phyloP scores from a whole-genome alignment of 2,797 vertebrate genomes.

The Perodicticus potto region DNA sequence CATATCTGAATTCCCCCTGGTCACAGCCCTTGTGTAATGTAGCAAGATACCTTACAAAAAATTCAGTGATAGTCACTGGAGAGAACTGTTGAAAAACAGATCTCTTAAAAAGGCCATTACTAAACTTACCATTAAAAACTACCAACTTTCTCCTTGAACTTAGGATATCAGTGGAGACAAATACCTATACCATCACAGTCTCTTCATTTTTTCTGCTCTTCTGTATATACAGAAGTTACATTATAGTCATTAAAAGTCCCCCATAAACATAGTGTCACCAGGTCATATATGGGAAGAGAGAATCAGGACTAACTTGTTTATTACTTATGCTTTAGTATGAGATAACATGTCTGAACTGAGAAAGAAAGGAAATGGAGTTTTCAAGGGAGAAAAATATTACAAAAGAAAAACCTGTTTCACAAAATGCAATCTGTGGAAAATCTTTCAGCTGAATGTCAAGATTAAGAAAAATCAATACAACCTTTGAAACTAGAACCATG shows the following conservation, averaged over 20 bases:
- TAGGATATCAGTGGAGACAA: constrained; percentile 9
- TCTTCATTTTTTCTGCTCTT: not conserved
- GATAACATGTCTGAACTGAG: constrained; percentile 55
- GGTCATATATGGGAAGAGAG: not conserved
- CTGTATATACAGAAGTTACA: constrained; percentile 28
- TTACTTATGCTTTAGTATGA: constrained; percentile 24
- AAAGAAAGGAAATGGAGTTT: constrained; percentile 66
- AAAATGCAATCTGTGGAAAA: constrained; percentile 76
- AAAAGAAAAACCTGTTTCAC: constrained; percentile 72
- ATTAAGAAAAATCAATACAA: constrained; percentile 72
- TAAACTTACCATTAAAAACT: constrained; percentile 40
- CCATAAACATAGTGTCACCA: constrained; percentile 30
- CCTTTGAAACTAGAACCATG: constrained; percentile 69
- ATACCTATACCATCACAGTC: not conserved
- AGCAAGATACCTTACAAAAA: not conserved
- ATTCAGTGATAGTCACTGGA: not conserved
- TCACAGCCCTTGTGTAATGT: not conserved
- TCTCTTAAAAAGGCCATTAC: not conserved
- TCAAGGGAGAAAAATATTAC: constrained; percentile 46
- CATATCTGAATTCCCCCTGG: not conserved
- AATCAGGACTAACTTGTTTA: constrained; percentile 38
- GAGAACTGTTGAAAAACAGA: not conserved
- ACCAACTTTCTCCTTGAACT: not conserved
- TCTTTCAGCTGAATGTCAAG: constrained; percentile 76
- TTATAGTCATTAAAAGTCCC: constrained; percentile 56